Base-by-base conservation (phyloP, 2,888 invertebrate genomes). In the Spodoptera exigua region DNA sequence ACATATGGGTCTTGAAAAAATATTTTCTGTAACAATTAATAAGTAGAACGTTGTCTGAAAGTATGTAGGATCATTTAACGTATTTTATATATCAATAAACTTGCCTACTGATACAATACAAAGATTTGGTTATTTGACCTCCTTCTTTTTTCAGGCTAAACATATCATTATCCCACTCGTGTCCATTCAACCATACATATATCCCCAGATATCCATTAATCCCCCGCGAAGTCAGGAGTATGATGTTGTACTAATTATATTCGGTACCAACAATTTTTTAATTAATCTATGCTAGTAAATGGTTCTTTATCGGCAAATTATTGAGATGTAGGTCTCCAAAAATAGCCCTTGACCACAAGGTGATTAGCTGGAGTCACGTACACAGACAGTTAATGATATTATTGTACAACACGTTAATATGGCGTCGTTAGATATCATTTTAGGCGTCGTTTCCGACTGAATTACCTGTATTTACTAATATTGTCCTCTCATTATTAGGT, bases 321-420 rank as follows among this genome's bases (percentile, higher is more conserved):
- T 43, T 27, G 2, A 36, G 55, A 74, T 59, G 17, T 62, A 56
- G 62, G 62, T 53, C 47, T 69, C 46, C 35, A 34, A 34, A 66
- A 67, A 53, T 58, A 58, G 32, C 39, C 10, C 11, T 12, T 13
- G 14, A 74, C 70, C 74, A 39, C 70, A 63, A 44, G 7, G 17
- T 49, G 17, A 56, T 59, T 63, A 63, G 52, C 17, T 0, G 37
- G 12, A 4, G 54, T 70, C 70, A 73, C 70, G 69, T 68, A 55
- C 44, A 44, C 67, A 54, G 41, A 37, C 34, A 45, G 45, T 35
- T 65, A 44, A 70, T 61, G 39, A 48, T 44, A 43, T 17, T 57
- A 54, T 65, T 65, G 43, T 66, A 68, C 45, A 58, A 58, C 39
- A 66, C 0, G 47, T 7, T 46, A 52, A 70, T 17, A 18, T 13